phyloP scores from a whole-genome alignment of 2,113 vertebrate genomes.

The Uria aalge region DNA sequence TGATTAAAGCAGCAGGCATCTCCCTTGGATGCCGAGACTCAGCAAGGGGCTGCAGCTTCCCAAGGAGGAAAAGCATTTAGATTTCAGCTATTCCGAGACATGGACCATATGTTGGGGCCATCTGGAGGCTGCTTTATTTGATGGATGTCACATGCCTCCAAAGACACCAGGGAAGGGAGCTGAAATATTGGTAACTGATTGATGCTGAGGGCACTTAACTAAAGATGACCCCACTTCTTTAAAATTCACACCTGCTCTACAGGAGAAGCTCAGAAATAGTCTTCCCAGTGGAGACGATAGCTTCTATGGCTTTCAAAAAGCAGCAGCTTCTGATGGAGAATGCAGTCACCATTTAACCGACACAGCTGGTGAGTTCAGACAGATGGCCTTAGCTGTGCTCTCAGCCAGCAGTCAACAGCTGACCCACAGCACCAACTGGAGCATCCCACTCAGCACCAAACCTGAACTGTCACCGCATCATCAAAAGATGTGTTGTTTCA shows the following conservation, averaged over 20 bases:
- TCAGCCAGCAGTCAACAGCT: neutral
- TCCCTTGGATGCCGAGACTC: slow-evolving; percentile 44
- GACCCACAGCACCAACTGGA: neutral
- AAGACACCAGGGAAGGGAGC: slow-evolving; percentile 21
- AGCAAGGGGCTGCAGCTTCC: slow-evolving; percentile 9
- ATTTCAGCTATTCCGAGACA: slow-evolving; percentile 3
- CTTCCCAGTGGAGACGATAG: neutral
- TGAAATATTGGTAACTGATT: slow-evolving; percentile 36
- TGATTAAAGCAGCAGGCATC: slow-evolving; percentile 64
- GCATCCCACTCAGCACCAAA: neutral
- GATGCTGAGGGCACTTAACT: slow-evolving; percentile 43
- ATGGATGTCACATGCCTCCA: neutral
- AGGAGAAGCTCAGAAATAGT: neutral
- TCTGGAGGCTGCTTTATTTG: slow-evolving; percentile 57
- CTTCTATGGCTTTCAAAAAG: neutral
- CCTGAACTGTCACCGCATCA: neutral
- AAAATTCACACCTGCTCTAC: slow-evolving; percentile 6
- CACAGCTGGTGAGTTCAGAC: neutral
- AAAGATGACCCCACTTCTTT: slow-evolving; percentile 24
- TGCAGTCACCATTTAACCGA: neutral
- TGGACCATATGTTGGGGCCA: slow-evolving; percentile 13
- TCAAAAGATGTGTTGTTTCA: neutral
- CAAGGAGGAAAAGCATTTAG: slow-evolving; percentile 27
- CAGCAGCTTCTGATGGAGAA: neutral
- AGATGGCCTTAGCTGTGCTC: neutral